Conservation (phyloP, 2,888 invertebrate species). For the Argynnis bischoffii region DNA sequence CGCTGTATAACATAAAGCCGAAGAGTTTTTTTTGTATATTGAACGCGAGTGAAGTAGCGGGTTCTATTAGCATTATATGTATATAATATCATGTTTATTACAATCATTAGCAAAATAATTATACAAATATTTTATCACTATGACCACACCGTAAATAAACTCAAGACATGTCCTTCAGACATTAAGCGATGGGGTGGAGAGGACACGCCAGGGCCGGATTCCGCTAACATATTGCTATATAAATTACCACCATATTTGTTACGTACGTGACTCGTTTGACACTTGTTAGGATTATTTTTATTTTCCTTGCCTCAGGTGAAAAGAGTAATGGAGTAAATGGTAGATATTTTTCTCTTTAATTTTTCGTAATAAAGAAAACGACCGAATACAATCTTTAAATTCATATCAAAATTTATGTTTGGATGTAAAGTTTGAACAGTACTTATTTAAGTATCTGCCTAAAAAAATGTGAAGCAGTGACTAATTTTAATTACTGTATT, state of each 20-base stretch:
- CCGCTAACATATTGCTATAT: constrained; percentile 61
- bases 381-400: neutral
- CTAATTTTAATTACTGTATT: too few species aligned
- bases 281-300: constrained; percentile 35
- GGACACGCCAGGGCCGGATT: constrained; percentile 66
- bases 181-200: constrained; percentile 65
- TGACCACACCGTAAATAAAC: constrained; percentile 56
- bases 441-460: too few species aligned
- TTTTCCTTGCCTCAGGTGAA: constrained; percentile 56
- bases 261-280: constrained; percentile 62
- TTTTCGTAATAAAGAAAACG: neutral
- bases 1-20: too few species aligned
- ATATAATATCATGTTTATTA: neutral
- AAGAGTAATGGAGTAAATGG: constrained; percentile 23
- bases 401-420: too few species aligned
- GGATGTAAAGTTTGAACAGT: too few species aligned
- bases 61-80: neutral
- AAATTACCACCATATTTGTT: constrained; percentile 55
- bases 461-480: too few species aligned
- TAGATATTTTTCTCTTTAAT: neutral
- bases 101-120: constrained; percentile 5
- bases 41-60: too few species aligned
- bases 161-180: constrained; percentile 65
- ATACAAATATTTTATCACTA: constrained; percentile 36
- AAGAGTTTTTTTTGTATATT: too few species aligned